Evolutionary conservation across 1,140 invertebrate species (phyloP), one percentile per base, ranked within the genome.

Genomic region (Dendroctonus ponderosae): DNA sequence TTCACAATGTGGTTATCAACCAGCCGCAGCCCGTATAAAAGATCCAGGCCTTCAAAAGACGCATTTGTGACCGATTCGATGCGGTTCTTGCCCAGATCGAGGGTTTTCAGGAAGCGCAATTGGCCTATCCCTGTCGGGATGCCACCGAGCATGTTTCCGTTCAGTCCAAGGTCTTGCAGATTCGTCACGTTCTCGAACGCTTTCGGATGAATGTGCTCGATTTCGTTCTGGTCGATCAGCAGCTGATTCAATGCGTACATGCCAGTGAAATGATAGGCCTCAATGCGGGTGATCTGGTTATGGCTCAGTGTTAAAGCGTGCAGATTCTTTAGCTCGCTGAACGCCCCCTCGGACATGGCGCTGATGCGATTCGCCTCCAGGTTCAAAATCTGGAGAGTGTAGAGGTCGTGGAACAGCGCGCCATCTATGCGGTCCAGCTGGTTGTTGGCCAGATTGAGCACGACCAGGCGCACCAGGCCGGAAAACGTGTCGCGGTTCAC

Each of bases 11-110:
- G 82, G 79, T 89, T 90, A 78, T 87, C 85, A 46, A 87, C 85
- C 61, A 89, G 74, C 69, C 86, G 80, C 61, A 89, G 78, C 59
- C 87, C 85, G 77, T 84, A 87, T 37, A 87, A 77, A 70, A 85
- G 81, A 49, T 85, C 82, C 7, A 90, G 77, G 38, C 86, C 86
- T 68, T 83, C 81, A 77, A 89, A 88, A 77, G 83, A 85, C 61
- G 83, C 79, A 68, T 84, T 83, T 62, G 80, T 82, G 60, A 86
- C 79, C 54, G 84, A 78, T 72, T 81, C 81, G 72, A 92, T 89
- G 74, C 83, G 84, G 77, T 93, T 93, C 73, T 90, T 89, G 8
- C 89, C 89, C 48, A 93, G 82, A 80, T 93, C 90, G 51, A 93
- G 80, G 6, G 87, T 90, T 76, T 87, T 88, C 15, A 94, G 79